These are phyloP conservation scores for Acipenser transmontanus DNA, from an alignment of 2,797 vertebrate species.

Conservation along the genomic window DNA sequence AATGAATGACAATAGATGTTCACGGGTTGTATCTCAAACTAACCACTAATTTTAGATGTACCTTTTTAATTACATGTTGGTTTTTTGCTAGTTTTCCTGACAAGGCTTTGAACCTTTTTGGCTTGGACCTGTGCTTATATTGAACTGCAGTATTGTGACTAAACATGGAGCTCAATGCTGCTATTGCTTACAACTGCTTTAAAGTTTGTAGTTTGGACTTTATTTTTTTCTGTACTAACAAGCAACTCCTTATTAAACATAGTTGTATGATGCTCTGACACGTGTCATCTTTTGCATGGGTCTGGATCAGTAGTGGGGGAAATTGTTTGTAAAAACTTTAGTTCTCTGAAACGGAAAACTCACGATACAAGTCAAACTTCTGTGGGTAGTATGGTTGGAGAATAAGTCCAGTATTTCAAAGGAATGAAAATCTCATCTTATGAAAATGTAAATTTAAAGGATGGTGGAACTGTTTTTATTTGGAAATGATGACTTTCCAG, in stretches of 20 bases:
- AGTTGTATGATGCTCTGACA: constrained; percentile 80
- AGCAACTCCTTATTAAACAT: constrained; percentile 83
- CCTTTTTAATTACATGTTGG: constrained; percentile 42
- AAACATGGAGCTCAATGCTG: constrained; percentile 79
- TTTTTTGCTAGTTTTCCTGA: constrained; percentile 69
- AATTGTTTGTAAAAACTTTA: too few relatives aligned
- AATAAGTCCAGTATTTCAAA: too few relatives aligned
- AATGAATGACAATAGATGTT: constrained; percentile 65
- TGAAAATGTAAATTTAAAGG: too few relatives aligned
- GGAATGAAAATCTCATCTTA: too few relatives aligned
- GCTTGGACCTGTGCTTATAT: constrained; percentile 79
- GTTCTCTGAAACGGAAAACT: too few relatives aligned
- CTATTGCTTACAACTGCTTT: constrained; percentile 84
- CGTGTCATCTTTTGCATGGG: constrained; percentile 76
- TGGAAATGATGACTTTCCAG: too few relatives aligned
- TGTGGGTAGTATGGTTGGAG: too few relatives aligned
- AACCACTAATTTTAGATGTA: constrained; percentile 72
- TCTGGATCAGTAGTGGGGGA: constrained; percentile 21
- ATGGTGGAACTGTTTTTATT: too few relatives aligned
- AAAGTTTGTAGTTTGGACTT: constrained; percentile 81
- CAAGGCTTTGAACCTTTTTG: constrained; percentile 70
- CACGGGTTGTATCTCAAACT: constrained; percentile 66
- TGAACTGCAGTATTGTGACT: constrained; percentile 84
- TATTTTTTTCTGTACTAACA: constrained; percentile 82
- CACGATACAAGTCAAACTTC: too few relatives aligned